Percentiles rank a stretch among this genome's conserved stretches.
These are phyloP conservation scores for Gambusia holbrooki DNA, from an alignment of 2,113 vertebrate genomes.

Conservation along the genomic window DNA sequence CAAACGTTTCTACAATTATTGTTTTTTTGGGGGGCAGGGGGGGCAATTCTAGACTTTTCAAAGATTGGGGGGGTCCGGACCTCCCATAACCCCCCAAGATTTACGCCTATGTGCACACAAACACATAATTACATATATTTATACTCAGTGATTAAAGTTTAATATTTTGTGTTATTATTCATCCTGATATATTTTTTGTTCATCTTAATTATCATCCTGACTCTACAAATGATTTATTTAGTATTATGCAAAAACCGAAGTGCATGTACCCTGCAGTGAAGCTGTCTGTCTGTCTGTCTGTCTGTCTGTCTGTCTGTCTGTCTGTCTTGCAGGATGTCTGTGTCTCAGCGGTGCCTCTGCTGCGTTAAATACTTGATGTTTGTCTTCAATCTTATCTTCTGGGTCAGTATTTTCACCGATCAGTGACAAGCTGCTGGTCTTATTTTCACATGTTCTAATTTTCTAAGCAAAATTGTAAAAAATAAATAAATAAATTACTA, in stretches of 20 bases:
- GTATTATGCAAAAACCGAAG: too few species aligned
- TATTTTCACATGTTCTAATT: not conserved
- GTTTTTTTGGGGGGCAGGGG: too few species aligned
- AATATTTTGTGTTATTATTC: too few species aligned
- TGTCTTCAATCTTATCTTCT: constrained; percentile 88
- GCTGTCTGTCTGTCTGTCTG: constrained; percentile 6
- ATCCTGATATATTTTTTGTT: too few species aligned
- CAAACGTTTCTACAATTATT: too few species aligned
- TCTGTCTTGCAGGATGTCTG: constrained; percentile 72
- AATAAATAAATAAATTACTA: too few species aligned
- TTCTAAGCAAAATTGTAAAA: not conserved
- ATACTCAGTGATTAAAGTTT: too few species aligned
- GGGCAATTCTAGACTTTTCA: too few species aligned
- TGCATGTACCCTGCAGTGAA: not conserved
- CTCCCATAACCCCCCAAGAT: too few species aligned
- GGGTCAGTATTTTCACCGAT: constrained; percentile 77
- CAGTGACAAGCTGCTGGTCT: not conserved
- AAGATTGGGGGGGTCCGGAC: too few species aligned
- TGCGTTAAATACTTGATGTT: constrained; percentile 87
- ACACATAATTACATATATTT: not conserved
- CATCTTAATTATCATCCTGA: too few species aligned
- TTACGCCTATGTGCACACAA: not conserved
- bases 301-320: constrained; percentile 24
- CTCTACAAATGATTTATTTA: too few species aligned
- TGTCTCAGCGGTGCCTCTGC: constrained; percentile 78